Base-by-base conservation (phyloP, 2,797 vertebrate species). In the Sebastes paucispinis region DNA sequence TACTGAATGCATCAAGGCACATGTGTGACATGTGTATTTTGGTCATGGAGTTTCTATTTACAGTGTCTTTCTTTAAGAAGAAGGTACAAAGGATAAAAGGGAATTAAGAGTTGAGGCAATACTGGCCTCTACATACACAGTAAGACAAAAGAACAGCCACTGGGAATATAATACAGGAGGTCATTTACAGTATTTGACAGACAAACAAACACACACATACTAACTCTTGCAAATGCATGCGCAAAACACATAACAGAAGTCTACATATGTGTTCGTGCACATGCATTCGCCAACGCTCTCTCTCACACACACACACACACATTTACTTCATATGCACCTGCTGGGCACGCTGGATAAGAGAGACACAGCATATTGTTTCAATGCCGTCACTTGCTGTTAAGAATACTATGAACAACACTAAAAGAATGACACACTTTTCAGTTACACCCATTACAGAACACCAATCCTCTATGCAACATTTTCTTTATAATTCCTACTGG, bases 1-100 rank as follows among this genome's bases (percentile, higher is more conserved):
- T 81, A 91, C 90, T 84, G 73, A 91, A 91, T 88, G 89, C 91
- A 71, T 91, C 82, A 91, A 95, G 93, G 94, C 94, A 94, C 93
- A 52, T 81, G 76, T 83, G 89, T 90, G 88, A 89, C 60, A 67
- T 82, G 90, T 93, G 94, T 94, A 93, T 92, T 95, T 95, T 95
- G 94, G 94, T 95, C 93, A 90, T 87, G 66, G 72, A 87, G 84
- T 87, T 90, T 86, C 85, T 94, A 95, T 94, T 89, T 94, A 94
- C 94, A 94, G 83, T 85, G 85, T 92, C 77, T 92, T 88, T 87
- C 83, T 89, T 89, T 89, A 85, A 90, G 81, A 90, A 85, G 81
- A 90, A 89, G 81, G 80, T 91, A 91, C 86, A 92, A 86, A 90
- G 82, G 78, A 84, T 89, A 91, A 87, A 92, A 88, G 87, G 88